Evolutionary conservation across 2,113 vertebrate species (phyloP).

Genomic region (Urocolius indicus): DNA sequence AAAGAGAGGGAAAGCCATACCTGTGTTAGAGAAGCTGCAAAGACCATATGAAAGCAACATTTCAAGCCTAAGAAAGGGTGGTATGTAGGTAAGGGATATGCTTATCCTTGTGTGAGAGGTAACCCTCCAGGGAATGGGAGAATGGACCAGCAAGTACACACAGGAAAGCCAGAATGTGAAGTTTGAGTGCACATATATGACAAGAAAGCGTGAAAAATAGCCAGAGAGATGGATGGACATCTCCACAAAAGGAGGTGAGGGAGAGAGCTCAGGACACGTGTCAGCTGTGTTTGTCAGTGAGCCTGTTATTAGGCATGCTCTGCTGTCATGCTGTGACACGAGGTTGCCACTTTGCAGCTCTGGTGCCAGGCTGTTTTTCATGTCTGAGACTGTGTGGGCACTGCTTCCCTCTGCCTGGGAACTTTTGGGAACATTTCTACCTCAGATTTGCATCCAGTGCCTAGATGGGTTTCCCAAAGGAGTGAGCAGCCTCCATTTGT

Average conservation of each 20-base stretch:
- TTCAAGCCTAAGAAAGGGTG: not conserved
- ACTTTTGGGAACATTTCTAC: not conserved
- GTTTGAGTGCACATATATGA: not conserved
- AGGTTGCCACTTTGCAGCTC: not conserved
- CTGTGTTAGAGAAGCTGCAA: not conserved
- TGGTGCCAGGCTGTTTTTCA: not conserved
- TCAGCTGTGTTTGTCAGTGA: not conserved
- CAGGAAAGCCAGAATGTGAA: not conserved
- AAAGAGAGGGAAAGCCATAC: not conserved
- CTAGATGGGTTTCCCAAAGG: not conserved
- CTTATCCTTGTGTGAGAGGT: not conserved
- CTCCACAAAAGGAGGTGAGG: not conserved
- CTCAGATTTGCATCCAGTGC: accelerated
- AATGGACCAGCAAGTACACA: not conserved
- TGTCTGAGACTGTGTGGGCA: not conserved
- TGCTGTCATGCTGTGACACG: not conserved
- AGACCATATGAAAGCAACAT: not conserved
- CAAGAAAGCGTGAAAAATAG: not conserved
- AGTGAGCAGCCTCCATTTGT: not conserved
- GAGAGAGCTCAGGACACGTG: not conserved
- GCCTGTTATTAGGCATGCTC: not conserved
- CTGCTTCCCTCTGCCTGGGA: not conserved
- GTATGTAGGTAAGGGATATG: too few species aligned
- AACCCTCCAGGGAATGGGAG: not conserved
- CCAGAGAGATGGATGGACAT: not conserved